Evolutionary conservation across 2,113 vertebrate species (phyloP), one percentile per base, ranked within the genome.

Genomic region (Phalacrocorax aristotelis): DNA sequence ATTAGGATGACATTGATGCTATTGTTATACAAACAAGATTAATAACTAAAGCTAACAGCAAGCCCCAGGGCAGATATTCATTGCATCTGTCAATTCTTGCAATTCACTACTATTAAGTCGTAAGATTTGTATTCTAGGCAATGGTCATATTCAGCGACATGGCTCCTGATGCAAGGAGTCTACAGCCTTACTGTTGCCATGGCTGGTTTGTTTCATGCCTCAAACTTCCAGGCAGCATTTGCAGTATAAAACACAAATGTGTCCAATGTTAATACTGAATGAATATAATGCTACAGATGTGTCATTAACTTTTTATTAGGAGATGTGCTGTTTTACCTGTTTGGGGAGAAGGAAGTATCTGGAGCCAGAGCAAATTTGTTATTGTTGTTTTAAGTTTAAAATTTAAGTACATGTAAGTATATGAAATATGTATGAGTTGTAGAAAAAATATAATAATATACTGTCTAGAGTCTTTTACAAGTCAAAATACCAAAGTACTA

Each of bases 11-110:
- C 78, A 93, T 74, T 6, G 40, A 83, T 87, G 78, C 90, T 87
- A 64, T 95, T 90, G 89, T 93, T 95, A 48, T 13, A 90, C 58
- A 97, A 96, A 95, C 76, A 93, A 97, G 90, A 94, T 88, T 95
- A 96, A 94, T 96, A 96, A 91, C 87, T 91, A 58, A 93, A 85
- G 93, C 82, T 94, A 70, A 60, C 27, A 86, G 82, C 60, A 90
- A 88, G 94, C 87, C 93, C n/a, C 68, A 40, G 87, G 96, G 87
- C 78, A 90, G 75, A 60, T 85, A 93, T 48, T 82, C 36, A 26
- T 81, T 91, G 71, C 68, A 83, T 70, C 78, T 93, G 71, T 92
- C 94, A 92, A 55, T 94, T 81, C 84, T 84, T 96, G 80, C 64
- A 74, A 40, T 92, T 92, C 95, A 81, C 79, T 93, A 14, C 72